These are phyloP conservation scores for Drosophila mulleri DNA, from an alignment of 2,888 invertebrate species.

Conservation along the genomic window DNA sequence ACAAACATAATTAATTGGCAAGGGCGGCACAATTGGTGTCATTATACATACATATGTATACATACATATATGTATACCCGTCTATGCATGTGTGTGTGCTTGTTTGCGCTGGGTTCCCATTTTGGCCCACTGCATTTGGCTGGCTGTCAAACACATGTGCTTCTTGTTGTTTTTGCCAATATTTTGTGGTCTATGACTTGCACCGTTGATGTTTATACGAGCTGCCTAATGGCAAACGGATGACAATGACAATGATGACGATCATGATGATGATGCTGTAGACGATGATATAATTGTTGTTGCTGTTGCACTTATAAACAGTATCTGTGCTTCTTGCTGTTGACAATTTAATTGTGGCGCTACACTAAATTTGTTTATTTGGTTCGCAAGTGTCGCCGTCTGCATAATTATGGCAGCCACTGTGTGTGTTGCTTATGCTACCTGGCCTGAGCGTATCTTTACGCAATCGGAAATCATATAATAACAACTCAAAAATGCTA, in stretches of 20 bases:
- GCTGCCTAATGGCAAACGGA: constrained; percentile 51
- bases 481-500: constrained; percentile 38
- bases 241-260: constrained; percentile 20
- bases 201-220: constrained; percentile 63
- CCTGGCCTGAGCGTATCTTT: constrained; percentile 21
- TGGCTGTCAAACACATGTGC: constrained; percentile 19
- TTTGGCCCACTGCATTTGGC: constrained; percentile 38
- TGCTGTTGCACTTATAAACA: neutral
- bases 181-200: constrained; percentile 17
- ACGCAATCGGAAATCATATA: constrained; percentile 39
- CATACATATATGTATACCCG: too few relatives aligned
- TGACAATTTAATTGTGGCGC: constrained; percentile 28
- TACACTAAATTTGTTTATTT: constrained; percentile 11
- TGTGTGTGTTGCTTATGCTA: constrained; percentile 16
- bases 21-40: constrained; percentile 33
- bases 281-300: constrained; percentile 8
- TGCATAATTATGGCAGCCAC: constrained; percentile 39
- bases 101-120: neutral
- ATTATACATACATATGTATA: neutral
- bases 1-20: constrained; percentile 34
- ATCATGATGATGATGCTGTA: constrained; percentile 2
- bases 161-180: constrained; percentile 37
- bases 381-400: constrained; percentile 17
- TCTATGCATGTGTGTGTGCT: neutral
- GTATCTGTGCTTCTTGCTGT: neutral